Evolutionary conservation across 2,888 invertebrate genomes (phyloP).

Genomic region (Lamellibrachia satsuma): DNA sequence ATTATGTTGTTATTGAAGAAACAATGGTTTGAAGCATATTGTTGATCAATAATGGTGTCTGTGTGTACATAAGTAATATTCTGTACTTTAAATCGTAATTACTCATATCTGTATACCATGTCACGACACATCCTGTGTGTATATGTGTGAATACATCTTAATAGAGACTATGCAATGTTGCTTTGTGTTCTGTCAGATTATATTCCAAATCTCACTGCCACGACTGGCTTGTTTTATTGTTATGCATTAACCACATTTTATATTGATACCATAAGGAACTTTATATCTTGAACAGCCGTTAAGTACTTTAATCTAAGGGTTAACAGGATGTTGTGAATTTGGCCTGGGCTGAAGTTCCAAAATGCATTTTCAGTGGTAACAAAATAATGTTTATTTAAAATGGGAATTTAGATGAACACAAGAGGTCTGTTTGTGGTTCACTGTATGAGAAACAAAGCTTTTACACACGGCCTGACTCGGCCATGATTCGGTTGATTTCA

Average conservation of each 20-base stretch:
- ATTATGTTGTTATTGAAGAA: background rate
- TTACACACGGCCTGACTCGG: too few species aligned
- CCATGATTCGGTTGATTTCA: too few species aligned
- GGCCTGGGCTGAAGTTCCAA: too few species aligned
- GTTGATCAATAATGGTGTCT: background rate
- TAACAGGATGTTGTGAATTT: too few species aligned
- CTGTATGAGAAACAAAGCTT: too few species aligned
- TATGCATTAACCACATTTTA: background rate
- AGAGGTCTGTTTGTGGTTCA: too few species aligned
- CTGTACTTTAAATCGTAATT: background rate
- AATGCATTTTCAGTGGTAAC: too few species aligned
- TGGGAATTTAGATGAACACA: too few species aligned
- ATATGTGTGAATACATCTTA: background rate
- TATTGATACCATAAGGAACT: background rate
- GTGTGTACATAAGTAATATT: background rate
- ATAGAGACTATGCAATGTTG: constrained; percentile 12
- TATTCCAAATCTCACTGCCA: too few species aligned
- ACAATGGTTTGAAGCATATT: background rate
- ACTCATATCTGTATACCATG: background rate
- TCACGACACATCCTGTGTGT: background rate
- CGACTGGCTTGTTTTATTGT: background rate
- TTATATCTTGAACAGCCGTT: too few species aligned
- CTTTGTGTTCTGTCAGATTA: background rate
- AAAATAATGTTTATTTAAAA: too few species aligned
- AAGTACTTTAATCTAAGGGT: too few species aligned